These are phyloP conservation scores for Rutpela maculata DNA, from an alignment of 2,888 invertebrate species.

Conservation along the genomic window DNA sequence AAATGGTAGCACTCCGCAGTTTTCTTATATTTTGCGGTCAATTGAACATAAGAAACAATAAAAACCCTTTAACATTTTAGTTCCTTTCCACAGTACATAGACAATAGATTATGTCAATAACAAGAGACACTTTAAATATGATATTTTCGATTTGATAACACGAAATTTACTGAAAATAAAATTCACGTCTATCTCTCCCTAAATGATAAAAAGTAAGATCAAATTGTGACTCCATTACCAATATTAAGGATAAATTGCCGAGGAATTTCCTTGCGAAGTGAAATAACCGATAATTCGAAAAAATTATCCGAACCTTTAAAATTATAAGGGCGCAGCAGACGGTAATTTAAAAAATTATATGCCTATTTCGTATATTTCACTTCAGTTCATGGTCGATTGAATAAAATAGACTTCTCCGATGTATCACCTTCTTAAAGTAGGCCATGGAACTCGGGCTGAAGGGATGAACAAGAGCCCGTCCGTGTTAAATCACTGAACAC, in stretches of 20 bases:
- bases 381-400: conserved; percentile 30
- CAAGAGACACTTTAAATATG: not conserved
- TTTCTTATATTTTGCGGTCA: no score
- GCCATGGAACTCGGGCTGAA: conserved; percentile 11
- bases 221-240: not conserved
- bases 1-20: no score
- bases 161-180: not conserved
- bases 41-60: no score
- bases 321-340: not conserved
- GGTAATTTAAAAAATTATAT: conserved; percentile 29
- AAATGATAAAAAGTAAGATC: not conserved
- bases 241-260: conserved; percentile 18
- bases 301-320: conserved; percentile 22
- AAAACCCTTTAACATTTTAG: no score
- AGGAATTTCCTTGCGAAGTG: not conserved
- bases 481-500: conserved; percentile 45
- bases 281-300: conserved; percentile 30
- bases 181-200: not conserved
- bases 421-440: conserved; percentile 33
- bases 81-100: no score
- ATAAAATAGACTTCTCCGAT: conserved; percentile 28
- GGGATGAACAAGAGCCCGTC: conserved; percentile 33
- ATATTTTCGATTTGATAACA: not conserved
- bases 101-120: no score
- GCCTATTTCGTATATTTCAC: conserved; percentile 21